phyloP scores from a whole-genome alignment of 2,797 vertebrate genomes.

The Eremophila alpestris region DNA sequence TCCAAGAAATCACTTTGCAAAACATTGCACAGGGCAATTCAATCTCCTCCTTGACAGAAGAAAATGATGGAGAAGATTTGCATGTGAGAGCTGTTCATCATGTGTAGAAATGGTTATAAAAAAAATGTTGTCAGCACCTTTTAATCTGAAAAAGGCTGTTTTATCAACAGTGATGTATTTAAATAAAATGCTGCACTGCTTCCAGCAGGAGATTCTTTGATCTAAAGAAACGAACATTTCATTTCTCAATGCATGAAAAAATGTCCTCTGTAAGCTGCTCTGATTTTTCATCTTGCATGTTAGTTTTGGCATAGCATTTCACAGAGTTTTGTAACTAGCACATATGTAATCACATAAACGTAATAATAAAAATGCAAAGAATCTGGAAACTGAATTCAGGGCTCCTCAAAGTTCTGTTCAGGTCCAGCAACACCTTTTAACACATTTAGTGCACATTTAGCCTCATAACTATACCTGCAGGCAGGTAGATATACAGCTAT shows the following conservation, averaged over 20 bases:
- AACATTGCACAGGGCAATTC: background rate
- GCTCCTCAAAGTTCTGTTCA: background rate
- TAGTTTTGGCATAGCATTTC: slow-evolving; percentile 21
- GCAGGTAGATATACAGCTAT: background rate
- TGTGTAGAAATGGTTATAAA: background rate
- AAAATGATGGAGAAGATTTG: background rate
- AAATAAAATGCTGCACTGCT: background rate
- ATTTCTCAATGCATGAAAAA: background rate
- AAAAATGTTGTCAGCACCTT: background rate
- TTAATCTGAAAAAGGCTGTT: background rate
- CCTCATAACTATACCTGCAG: background rate
- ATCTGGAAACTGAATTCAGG: background rate
- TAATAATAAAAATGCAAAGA: background rate
- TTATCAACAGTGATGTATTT: background rate
- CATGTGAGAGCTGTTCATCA: background rate
- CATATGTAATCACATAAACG: background rate
- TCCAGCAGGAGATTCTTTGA: background rate
- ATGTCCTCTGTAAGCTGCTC: background rate
- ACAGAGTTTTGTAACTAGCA: background rate
- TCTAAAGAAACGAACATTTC: background rate
- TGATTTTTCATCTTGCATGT: slow-evolving; percentile 7
- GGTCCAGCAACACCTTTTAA: background rate
- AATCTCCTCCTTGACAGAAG: background rate
- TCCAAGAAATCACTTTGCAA: background rate
- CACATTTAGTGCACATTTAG: background rate